Base-by-base conservation (phyloP, 1,140 invertebrate species). In the Lordiphosa mommai region DNA sequence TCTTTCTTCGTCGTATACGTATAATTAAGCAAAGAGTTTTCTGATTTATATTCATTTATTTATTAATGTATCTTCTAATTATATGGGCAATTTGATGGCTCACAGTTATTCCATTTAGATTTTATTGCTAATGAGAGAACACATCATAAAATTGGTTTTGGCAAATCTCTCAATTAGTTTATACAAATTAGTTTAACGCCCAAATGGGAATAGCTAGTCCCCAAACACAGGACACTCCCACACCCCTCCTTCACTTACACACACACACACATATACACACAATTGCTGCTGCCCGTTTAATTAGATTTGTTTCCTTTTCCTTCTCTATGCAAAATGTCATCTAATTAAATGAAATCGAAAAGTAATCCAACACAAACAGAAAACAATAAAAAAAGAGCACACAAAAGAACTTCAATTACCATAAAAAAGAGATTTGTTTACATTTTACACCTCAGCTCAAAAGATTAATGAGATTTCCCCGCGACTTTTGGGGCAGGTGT, bases 151-250 rank as follows among this genome's bases (percentile, higher is more conserved):
- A 47, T 60, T 67, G 32, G 47, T 27, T 17, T 29, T 30, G 40
- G 17, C 58, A 84, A 84, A 82, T 84, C 66, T 76, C 66, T 67
- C 76, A 82, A 82, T 82, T 82, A 84, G 76, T 57, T 71, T 53
- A 52, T 56, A 76, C 76, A 76, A 87, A 87, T 87, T 85, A 76
- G 72, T 87, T 87, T 87, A 87, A 60, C 69, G 79, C 85, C 74
- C 79, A 65, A 63, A 53, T 57, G 85, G 77, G 85, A 82, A 34
- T 30, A 38, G 23, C 5, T 30, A 43, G 30, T 73, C 68, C 70
- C 63, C 38, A 7, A 51, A 32, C 23, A 7, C 40, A 32, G n/a
- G 29, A n/a, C 27, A 23, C 40, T 17, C 46, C 36, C 17, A 49
- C 38, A 32, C n/a, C 13, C 2, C 13, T 1, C 14, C 10, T 6